Conservation (phyloP, 1,140 invertebrate species). For the Drosophila nigrodunni region DNA sequence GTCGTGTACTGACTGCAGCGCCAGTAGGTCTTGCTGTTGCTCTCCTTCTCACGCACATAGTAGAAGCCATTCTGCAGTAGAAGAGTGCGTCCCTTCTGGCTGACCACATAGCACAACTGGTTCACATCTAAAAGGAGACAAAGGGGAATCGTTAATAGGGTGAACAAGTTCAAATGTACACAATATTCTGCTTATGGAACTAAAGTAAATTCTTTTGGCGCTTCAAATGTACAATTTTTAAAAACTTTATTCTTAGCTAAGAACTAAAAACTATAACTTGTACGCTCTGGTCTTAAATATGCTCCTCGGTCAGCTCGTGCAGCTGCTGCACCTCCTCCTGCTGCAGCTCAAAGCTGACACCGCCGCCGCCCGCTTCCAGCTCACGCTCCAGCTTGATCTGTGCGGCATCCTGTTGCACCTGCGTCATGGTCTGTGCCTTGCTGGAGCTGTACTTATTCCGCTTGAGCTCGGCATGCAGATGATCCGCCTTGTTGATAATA, state of each 20-base stretch:
- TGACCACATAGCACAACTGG: constrained; percentile 58
- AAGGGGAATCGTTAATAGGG: not conserved
- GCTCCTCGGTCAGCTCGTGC: constrained; percentile 60
- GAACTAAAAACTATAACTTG: constrained; percentile 36
- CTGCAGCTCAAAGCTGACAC: constrained; percentile 66
- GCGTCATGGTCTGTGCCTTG: constrained; percentile 56
- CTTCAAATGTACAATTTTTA: constrained; percentile 36
- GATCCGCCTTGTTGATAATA: constrained; percentile 80
- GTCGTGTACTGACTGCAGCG: constrained; percentile 82
- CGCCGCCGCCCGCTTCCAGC: constrained; percentile 39
- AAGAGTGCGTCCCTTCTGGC: constrained; percentile 77
- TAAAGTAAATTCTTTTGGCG: no score
- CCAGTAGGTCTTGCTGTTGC: constrained; percentile 77
- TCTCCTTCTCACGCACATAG: constrained; percentile 75
- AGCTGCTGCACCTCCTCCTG: constrained; percentile 65
- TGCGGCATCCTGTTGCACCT: constrained; percentile 39
- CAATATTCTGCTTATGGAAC: no score
- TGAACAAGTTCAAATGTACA: no score
- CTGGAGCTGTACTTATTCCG: constrained; percentile 81
- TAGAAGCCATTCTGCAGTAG: constrained; percentile 59
- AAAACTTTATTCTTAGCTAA: constrained; percentile 53
- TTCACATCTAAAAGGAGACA: constrained; percentile 21
- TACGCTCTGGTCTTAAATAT: constrained; percentile 36
- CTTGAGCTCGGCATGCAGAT: constrained; percentile 80
- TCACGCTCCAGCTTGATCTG: constrained; percentile 66